phyloP scores from a whole-genome alignment of 2,888 invertebrate genomes.

The Bruchidius siliquastri region DNA sequence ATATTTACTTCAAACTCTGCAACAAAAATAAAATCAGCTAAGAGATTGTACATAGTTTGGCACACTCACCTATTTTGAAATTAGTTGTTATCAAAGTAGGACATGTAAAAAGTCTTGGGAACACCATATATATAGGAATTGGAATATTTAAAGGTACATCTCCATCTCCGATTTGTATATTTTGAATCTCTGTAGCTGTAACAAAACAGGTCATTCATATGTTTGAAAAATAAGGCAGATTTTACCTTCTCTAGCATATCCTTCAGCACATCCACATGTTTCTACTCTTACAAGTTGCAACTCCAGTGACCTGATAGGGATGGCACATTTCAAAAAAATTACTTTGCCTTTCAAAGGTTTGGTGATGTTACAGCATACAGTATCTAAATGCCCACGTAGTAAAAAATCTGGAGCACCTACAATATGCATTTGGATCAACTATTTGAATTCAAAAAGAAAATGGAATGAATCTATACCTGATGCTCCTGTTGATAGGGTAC shows the following conservation, averaged over 20 bases:
- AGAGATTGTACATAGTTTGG: slow-evolving; percentile 26
- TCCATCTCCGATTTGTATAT: slow-evolving; percentile 94
- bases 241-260: slow-evolving; percentile 86
- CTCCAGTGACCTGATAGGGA: slow-evolving; percentile 87
- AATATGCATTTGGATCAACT: too few species aligned
- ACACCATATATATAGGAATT: slow-evolving; percentile 92
- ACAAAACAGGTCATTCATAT: too few species aligned
- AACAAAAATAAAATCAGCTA: slow-evolving; percentile 37
- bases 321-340: slow-evolving; percentile 74
- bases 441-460: too few species aligned
- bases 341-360: slow-evolving; percentile 84
- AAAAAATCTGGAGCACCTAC: slow-evolving; percentile 72
- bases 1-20: slow-evolving; percentile 93
- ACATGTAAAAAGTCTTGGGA: slow-evolving; percentile 92
- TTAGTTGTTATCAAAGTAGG: slow-evolving; percentile 85
- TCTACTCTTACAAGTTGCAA: slow-evolving; percentile 91
- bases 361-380: slow-evolving; percentile 76
- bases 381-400: slow-evolving; percentile 77
- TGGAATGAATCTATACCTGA: slow-evolving; percentile 27
- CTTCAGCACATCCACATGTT: slow-evolving; percentile 90
- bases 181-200: slow-evolving; percentile 94
- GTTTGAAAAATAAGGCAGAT: too few species aligned
- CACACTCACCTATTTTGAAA: slow-evolving; percentile 83
- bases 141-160: slow-evolving; percentile 76
- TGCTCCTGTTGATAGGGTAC: slow-evolving; percentile 56